These are phyloP conservation scores for Alca torda DNA, from an alignment of 2,797 vertebrate genomes.

Conservation along the genomic window DNA sequence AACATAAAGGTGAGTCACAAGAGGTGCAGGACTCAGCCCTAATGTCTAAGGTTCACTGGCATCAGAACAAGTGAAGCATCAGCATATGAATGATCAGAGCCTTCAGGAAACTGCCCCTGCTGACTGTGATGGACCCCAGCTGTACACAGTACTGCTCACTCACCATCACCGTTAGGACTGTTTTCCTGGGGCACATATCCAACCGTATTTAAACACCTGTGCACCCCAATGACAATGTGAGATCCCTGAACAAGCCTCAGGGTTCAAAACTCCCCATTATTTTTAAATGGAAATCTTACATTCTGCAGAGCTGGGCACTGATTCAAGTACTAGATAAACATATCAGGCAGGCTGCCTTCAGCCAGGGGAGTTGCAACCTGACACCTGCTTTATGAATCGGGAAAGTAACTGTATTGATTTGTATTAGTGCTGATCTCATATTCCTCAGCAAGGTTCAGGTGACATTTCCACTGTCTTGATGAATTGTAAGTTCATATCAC, in stretches of 20 bases:
- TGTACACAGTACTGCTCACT: not conserved
- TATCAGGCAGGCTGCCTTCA: not conserved
- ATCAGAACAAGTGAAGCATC: not conserved
- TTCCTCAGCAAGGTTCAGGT: conserved; percentile 1
- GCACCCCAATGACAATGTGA: not conserved
- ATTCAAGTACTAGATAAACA: not conserved
- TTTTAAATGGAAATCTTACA: not conserved
- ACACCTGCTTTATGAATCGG: conserved; percentile 1
- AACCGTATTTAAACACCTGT: not conserved
- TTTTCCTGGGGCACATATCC: not conserved
- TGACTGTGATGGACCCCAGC: not conserved
- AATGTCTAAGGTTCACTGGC: not conserved
- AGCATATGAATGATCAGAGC: not conserved
- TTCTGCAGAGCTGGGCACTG: not conserved
- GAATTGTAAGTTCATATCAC: not conserved
- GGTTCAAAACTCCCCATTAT: not conserved
- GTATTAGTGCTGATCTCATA: not conserved
- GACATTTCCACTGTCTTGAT: conserved; percentile 12
- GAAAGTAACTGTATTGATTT: conserved; percentile 50
- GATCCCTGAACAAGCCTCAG: not conserved
- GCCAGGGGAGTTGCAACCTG: not conserved
- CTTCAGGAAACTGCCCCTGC: not conserved
- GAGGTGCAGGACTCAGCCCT: not conserved
- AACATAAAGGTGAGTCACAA: not conserved
- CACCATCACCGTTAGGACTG: not conserved